Percentiles rank a stretch among this genome's conserved stretches.
Evolutionary conservation across 2,797 vertebrate genomes (phyloP).

Genomic region (Pangasius krempfi): DNA sequence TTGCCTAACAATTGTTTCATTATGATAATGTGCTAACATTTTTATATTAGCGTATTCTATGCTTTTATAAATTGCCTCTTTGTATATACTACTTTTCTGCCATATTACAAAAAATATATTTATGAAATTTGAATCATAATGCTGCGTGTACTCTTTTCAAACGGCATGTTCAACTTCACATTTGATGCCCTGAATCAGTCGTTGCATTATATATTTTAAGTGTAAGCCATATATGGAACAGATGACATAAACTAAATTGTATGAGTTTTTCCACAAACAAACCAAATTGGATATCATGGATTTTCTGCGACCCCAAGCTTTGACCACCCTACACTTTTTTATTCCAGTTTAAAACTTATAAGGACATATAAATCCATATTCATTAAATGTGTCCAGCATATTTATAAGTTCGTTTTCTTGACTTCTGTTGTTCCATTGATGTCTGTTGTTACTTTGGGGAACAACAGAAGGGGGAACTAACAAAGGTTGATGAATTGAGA

Average conservation of each 20-base stretch:
- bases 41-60: not conserved
- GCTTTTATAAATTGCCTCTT: not conserved
- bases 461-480: not conserved
- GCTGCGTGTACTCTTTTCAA: not conserved
- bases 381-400: not conserved
- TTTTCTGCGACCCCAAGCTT: not conserved
- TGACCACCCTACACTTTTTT: not conserved
- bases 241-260: not conserved
- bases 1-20: not conserved
- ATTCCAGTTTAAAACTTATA: not conserved
- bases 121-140: not conserved
- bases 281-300: not conserved
- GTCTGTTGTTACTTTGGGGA: not conserved
- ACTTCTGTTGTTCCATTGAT: not conserved
- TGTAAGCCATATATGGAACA: not conserved
- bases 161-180: not conserved
- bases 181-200: not conserved
- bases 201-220: not conserved
- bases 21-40: not conserved
- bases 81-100: not conserved
- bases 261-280: not conserved
- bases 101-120: not conserved
- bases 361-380: not conserved
- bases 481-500: not conserved
- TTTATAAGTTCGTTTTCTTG: not conserved